phyloP scores from a whole-genome alignment of 2,888 invertebrate species.

The Meandrusa payeni region DNA sequence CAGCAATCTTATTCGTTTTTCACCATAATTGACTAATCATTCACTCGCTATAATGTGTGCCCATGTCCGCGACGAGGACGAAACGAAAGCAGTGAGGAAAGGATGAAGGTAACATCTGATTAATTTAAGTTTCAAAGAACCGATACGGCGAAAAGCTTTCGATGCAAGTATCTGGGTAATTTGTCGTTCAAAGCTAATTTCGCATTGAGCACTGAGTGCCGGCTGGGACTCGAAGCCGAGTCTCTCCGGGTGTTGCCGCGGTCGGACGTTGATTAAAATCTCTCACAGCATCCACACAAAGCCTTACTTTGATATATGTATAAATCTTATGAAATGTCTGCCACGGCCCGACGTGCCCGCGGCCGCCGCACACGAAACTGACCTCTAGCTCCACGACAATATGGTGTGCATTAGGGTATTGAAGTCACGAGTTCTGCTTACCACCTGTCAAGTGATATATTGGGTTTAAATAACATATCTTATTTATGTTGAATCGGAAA shows the following conservation, averaged over 20 bases:
- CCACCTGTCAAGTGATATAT: conserved; percentile 81
- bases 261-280: conserved; percentile 77
- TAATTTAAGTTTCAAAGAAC: conserved; percentile 31
- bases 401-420: conserved; percentile 44
- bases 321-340: conserved; percentile 72
- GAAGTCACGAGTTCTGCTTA: conserved; percentile 49
- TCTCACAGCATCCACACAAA: conserved; percentile 74
- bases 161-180: conserved; percentile 41
- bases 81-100: too few species aligned
- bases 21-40: too few species aligned
- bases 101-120: neutral
- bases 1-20: too few species aligned
- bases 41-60: too few species aligned
- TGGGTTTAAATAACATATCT: conserved; percentile 81
- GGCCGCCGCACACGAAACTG: conserved; percentile 34
- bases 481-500: conserved; percentile 81
- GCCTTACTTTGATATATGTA: conserved; percentile 75
- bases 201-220: conserved; percentile 43
- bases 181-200: conserved; percentile 51
- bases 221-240: conserved; percentile 47
- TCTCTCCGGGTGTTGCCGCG: conserved; percentile 42
- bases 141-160: conserved; percentile 30
- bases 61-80: too few species aligned
- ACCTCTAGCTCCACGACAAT: conserved; percentile 35
- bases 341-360: conserved; percentile 48